A percentile compares a stretch with the other conserved stretches of the same genome.
phyloP scores from a whole-genome alignment of 2,888 invertebrate genomes.

The Adela reaumurella region DNA sequence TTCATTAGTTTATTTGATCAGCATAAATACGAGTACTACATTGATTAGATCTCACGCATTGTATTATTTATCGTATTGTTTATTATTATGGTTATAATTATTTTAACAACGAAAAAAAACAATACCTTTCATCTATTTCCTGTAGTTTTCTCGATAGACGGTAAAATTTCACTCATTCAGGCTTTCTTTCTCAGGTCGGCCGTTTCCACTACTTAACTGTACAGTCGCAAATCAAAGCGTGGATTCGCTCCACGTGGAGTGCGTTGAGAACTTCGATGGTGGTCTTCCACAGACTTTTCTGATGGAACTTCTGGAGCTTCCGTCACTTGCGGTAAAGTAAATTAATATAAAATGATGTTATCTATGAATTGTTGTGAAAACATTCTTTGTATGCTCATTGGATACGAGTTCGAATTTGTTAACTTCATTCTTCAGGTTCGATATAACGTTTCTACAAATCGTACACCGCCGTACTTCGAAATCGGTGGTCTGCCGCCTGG shows the following conservation, averaged over 20 bases:
- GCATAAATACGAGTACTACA: too few species aligned
- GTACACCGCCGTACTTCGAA: conserved; percentile 65
- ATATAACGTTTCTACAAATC: conserved; percentile 61
- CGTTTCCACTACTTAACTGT: conserved; percentile 84
- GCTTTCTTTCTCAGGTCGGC: conserved; percentile 69
- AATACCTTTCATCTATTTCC: too few species aligned
- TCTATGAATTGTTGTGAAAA: too few species aligned
- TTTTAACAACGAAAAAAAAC: too few species aligned
- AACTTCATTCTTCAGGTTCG: conserved; percentile 48
- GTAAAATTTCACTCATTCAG: background rate
- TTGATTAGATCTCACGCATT: too few species aligned
- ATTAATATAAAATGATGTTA: too few species aligned
- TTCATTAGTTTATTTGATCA: background rate
- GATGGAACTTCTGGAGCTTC: conserved; percentile 74
- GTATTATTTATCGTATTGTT: too few species aligned
- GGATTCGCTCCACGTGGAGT: conserved; percentile 80
- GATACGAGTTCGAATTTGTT: background rate
- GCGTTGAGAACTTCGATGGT: conserved; percentile 84
- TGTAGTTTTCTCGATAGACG: conserved; percentile 1
- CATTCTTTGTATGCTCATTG: background rate
- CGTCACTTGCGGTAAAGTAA: conserved; percentile 47
- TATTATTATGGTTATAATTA: too few species aligned
- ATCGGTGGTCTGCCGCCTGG: conserved; percentile 69
- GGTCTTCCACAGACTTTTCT: conserved; percentile 84
- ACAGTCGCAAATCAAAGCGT: conserved; percentile 84